phyloP scores from a whole-genome alignment of 2,113 vertebrate species.

The Bettongia penicillata region DNA sequence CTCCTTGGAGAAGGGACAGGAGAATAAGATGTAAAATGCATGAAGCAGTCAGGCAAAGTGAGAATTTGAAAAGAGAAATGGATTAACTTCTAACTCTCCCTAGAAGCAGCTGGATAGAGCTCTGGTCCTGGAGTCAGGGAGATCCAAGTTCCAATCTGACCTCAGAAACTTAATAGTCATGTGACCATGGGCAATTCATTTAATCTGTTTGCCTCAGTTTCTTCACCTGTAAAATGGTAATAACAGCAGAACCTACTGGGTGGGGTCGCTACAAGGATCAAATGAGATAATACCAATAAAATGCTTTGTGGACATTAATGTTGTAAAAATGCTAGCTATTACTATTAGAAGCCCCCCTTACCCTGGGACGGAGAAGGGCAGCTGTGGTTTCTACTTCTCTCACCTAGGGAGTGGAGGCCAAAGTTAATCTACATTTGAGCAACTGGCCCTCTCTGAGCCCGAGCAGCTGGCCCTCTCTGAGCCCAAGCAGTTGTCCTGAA shows the following conservation, averaged over 20 bases:
- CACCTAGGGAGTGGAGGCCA: neutral
- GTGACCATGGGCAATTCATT: neutral
- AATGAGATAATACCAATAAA: neutral
- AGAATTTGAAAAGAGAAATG: too few species aligned
- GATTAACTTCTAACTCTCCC: neutral
- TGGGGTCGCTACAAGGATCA: neutral
- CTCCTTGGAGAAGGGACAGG: conserved; percentile 4
- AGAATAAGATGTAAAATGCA: neutral
- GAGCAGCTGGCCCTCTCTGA: neutral
- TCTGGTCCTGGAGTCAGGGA: too few species aligned
- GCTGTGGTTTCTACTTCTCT: neutral
- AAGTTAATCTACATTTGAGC: neutral
- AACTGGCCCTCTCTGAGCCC: neutral
- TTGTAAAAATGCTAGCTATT: neutral
- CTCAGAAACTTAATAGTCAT: neutral
- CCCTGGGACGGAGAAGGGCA: neutral
- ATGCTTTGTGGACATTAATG: neutral
- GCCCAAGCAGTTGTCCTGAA: neutral
- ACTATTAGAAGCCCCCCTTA: neutral
- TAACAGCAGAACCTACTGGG: neutral
- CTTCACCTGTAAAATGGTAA: neutral
- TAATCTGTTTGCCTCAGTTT: neutral
- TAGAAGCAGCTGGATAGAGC: neutral
- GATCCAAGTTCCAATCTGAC: too few species aligned
- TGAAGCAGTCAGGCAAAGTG: neutral